These are phyloP conservation scores for Andrena fulva DNA, from an alignment of 2,888 invertebrate species.

Conservation along the genomic window DNA sequence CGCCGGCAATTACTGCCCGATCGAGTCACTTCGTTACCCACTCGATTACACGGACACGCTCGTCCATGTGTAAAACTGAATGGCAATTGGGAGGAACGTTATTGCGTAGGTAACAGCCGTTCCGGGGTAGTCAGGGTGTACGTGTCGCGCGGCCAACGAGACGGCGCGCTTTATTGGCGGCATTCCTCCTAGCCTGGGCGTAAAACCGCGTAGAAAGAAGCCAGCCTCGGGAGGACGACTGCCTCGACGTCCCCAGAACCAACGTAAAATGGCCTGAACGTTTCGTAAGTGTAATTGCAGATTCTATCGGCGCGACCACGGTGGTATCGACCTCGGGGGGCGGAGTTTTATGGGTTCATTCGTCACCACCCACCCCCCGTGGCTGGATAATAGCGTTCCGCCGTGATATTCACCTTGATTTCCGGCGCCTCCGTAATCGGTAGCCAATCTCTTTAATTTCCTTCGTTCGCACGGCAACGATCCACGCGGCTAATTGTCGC, in stretches of 20 bases:
- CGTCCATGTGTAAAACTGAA: conserved; percentile 25
- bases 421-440: conserved; percentile 55
- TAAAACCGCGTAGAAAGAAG: conserved; percentile 26
- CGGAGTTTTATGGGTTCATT: conserved; percentile 72
- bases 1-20: conserved; percentile 33
- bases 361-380: conserved; percentile 51
- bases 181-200: conserved; percentile 47
- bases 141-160: conserved; percentile 21
- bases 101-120: conserved; percentile 8
- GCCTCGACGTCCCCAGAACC: conserved; percentile 32
- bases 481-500: conserved; percentile 12
- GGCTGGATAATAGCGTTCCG: conserved; percentile 39
- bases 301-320: conserved; percentile 60
- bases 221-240: conserved; percentile 5
- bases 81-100: conserved; percentile 6
- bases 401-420: conserved; percentile 59
- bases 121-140: neutral
- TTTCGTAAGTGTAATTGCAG: conserved; percentile 71
- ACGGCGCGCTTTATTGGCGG: conserved; percentile 59
- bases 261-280: conserved; percentile 61
- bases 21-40: conserved; percentile 37
- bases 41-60: conserved; percentile 31
- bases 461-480: conserved; percentile 34
- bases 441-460: conserved; percentile 59
- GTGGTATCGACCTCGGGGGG: conserved; percentile 30